Base-by-base conservation (phyloP, 1,140 invertebrate genomes). In the Monochamus saltuarius region DNA sequence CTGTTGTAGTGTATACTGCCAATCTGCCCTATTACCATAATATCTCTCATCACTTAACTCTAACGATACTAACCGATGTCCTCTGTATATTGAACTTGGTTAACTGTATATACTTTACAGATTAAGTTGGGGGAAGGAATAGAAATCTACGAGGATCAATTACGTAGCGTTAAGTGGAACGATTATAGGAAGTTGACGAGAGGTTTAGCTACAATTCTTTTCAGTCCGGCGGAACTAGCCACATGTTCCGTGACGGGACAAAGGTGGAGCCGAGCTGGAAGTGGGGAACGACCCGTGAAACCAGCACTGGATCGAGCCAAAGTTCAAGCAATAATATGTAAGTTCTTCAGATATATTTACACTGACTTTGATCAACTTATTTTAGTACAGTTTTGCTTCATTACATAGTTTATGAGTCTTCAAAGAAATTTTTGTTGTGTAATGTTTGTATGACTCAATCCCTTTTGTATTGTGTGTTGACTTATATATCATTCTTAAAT, bases 221-320 rank as follows among this genome's bases (percentile, higher is more conserved):
- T 89, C 76, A 87, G 86, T 70, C 87, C 86, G 1, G 85, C 85
- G 58, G 87, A 88, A 73, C 74, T 89, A 68, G 87, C 87, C 29
- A 87, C 85, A 14, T 87, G 85, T 74, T 89, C 87, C 17, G 87
- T 89, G 19, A 89, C 87, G 38, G 87, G 87, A 11, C 87, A 89
- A 77, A 82, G 87, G 62, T 89, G 86, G 86, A 87, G 85, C 68
- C 79, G 86, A 29, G 86, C 86, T 43, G 86, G 87, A 14, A 85
- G 82, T 60, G 85, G 84, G 51, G 82, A 86, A 70, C 80, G 87
- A 58, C 86, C 86, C 6, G 87, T 87, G 46, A 89, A 89, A 75
- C 87, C 86, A 43, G 86, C 87, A 45, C 77, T 89, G 54, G 85
- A 89, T 73, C 78, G 84, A 43, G 81, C 84, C 73, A 85, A 87